These are phyloP conservation scores for Austrolebias charrua DNA, from an alignment of 2,797 vertebrate species.

Conservation along the genomic window DNA sequence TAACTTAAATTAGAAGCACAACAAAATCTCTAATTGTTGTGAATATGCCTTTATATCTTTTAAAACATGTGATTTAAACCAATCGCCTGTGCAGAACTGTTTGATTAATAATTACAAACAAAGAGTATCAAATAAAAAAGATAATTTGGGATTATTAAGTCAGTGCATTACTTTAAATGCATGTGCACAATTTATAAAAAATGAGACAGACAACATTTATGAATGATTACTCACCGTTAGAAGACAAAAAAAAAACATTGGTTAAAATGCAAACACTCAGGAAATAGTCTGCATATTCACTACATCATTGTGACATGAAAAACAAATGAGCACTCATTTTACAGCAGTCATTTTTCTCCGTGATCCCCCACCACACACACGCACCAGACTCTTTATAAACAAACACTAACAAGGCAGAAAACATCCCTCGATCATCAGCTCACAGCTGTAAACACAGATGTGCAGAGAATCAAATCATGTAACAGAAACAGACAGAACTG, in stretches of 20 bases:
- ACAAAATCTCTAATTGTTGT: background rate
- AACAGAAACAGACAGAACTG: slow-evolving; percentile 31
- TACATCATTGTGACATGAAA: slow-evolving; percentile 22
- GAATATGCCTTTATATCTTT: too few species aligned
- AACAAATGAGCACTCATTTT: slow-evolving; percentile 45
- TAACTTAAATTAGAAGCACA: background rate
- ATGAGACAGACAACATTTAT: background rate
- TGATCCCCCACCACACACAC: slow-evolving; percentile 29
- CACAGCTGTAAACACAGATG: slow-evolving; percentile 72
- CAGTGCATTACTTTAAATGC: background rate
- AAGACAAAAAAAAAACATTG: background rate
- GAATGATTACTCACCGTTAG: background rate
- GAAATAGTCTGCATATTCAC: slow-evolving; percentile 17
- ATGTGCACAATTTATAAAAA: background rate
- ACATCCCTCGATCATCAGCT: slow-evolving; percentile 56
- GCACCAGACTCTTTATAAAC: slow-evolving; percentile 53
- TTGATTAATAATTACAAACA: too few species aligned
- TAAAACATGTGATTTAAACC: too few species aligned
- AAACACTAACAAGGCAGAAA: slow-evolving; percentile 53
- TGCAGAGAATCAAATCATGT: slow-evolving; percentile 41
- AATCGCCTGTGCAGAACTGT: too few species aligned
- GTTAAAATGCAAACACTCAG: background rate
- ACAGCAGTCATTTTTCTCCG: slow-evolving; percentile 38
- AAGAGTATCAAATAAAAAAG: too few species aligned
- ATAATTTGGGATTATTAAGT: background rate